Evolutionary conservation across 2,888 invertebrate species (phyloP).

Genomic region (Noctua janthina): DNA sequence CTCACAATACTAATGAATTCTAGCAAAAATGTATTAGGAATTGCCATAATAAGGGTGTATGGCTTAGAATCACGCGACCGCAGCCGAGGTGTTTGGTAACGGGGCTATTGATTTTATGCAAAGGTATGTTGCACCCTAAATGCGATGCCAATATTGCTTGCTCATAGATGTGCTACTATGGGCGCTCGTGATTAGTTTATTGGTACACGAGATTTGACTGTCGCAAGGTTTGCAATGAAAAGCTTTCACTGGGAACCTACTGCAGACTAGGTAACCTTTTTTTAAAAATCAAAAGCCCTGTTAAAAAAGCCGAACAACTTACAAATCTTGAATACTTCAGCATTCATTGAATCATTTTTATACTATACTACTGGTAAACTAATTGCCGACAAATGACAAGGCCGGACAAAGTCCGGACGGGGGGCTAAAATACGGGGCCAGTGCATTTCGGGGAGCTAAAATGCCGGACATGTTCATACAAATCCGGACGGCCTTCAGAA

Average conservation of each 20-base stretch:
- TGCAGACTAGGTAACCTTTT: neutral
- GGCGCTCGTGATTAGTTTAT: conserved; percentile 50
- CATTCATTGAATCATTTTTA: neutral
- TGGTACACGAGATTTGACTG: conserved; percentile 28
- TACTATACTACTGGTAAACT: neutral
- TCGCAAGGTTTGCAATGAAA: conserved; percentile 11
- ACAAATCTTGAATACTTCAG: neutral
- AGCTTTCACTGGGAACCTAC: conserved; percentile 14
- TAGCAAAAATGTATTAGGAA: conserved; percentile 34
- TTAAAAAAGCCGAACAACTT: too few species aligned
- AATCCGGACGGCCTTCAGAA: neutral
- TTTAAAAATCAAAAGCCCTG: neutral
- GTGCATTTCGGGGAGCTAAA: neutral
- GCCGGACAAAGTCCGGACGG: neutral
- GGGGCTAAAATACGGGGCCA: neutral
- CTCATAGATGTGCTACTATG: conserved; percentile 28
- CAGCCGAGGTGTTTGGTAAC: conserved; percentile 52
- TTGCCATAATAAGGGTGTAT: conserved; percentile 36
- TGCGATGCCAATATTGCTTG: conserved; percentile 50
- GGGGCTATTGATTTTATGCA: conserved; percentile 67
- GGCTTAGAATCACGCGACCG: conserved; percentile 55
- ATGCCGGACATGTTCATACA: neutral
- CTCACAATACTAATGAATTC: conserved; percentile 38
- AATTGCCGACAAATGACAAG: neutral
- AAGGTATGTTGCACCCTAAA: conserved; percentile 65